phyloP scores from a whole-genome alignment of 2,797 vertebrate genomes.

The Phrynocephalus guinanensis region DNA sequence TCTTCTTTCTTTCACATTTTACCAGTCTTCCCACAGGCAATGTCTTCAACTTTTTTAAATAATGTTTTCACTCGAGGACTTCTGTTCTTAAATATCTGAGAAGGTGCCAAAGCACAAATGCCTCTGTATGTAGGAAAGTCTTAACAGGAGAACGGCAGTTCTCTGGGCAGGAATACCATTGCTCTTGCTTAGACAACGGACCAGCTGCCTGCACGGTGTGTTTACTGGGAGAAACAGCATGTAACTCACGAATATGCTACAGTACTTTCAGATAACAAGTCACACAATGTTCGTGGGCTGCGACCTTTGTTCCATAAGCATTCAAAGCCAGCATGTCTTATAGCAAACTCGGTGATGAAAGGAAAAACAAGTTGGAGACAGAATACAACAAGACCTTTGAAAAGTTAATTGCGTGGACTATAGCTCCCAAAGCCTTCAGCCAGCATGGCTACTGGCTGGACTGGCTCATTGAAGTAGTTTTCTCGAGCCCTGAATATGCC shows the following conservation, averaged over 20 bases:
- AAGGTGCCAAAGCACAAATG: conserved; percentile 10
- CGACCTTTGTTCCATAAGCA: conserved; percentile 10
- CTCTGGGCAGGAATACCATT: conserved; percentile 20
- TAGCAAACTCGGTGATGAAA: not conserved
- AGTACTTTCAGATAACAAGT: not conserved
- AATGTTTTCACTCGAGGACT: not conserved
- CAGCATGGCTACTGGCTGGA: too few species aligned
- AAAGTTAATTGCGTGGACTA: not conserved
- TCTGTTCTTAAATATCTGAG: not conserved
- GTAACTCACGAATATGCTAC: not conserved
- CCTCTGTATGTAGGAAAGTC: not conserved
- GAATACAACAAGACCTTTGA: not conserved
- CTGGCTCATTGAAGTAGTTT: not conserved
- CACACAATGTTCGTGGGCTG: not conserved
- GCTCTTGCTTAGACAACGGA: not conserved
- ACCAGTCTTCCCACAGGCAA: not conserved
- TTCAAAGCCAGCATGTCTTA: conserved; percentile 11
- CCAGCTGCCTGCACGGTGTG: not conserved
- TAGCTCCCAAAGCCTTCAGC: not conserved
- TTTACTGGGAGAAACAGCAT: not conserved
- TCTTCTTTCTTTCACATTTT: not conserved
- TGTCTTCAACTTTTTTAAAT: not conserved
- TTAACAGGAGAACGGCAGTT: not conserved
- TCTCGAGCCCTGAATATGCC: not conserved
- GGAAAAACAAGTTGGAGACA: conserved; percentile 17